phyloP scores from a whole-genome alignment of 2,797 vertebrate species.

The Yasuhikotakia modesta region DNA sequence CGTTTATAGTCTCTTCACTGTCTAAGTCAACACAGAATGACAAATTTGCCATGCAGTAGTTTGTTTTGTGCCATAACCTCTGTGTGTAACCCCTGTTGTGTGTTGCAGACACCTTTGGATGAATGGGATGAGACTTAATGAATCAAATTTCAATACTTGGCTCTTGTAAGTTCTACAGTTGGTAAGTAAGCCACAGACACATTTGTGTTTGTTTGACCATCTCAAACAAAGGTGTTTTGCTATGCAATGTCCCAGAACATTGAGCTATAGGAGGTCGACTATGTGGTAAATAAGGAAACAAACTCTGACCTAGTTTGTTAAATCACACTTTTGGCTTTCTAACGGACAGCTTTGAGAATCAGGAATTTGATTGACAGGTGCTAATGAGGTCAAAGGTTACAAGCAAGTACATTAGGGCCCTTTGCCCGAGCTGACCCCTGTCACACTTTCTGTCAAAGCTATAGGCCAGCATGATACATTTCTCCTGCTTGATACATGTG shows the following conservation, averaged over 20 bases:
- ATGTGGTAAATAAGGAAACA: slow-evolving; percentile 12
- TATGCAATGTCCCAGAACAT: neutral
- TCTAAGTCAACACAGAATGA: neutral
- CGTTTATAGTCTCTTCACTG: neutral
- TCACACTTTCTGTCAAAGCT: slow-evolving; percentile 58
- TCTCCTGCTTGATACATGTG: slow-evolving; percentile 27
- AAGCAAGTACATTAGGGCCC: slow-evolving; percentile 72
- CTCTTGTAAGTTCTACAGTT: too few relatives aligned
- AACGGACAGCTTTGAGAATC: slow-evolving; percentile 59
- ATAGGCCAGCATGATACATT: slow-evolving; percentile 59
- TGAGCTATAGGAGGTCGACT: neutral
- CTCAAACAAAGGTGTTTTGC: neutral
- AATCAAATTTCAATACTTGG: neutral
- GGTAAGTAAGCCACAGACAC: too few relatives aligned
- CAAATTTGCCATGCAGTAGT: slow-evolving; percentile 2
- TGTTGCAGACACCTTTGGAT: neutral
- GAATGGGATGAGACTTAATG: neutral
- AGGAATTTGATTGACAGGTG: slow-evolving; percentile 65
- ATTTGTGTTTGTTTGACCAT: too few relatives aligned
- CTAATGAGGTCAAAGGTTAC: slow-evolving; percentile 66
- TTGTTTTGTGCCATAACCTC: slow-evolving; percentile 25
- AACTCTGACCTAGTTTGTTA: slow-evolving; percentile 12
- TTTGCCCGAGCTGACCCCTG: slow-evolving; percentile 69
- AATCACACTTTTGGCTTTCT: slow-evolving; percentile 20
- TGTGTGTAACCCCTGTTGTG: slow-evolving; percentile 24